These are phyloP conservation scores for Potamarius usumacintae DNA, from an alignment of 2,113 vertebrate genomes.

Conservation along the genomic window DNA sequence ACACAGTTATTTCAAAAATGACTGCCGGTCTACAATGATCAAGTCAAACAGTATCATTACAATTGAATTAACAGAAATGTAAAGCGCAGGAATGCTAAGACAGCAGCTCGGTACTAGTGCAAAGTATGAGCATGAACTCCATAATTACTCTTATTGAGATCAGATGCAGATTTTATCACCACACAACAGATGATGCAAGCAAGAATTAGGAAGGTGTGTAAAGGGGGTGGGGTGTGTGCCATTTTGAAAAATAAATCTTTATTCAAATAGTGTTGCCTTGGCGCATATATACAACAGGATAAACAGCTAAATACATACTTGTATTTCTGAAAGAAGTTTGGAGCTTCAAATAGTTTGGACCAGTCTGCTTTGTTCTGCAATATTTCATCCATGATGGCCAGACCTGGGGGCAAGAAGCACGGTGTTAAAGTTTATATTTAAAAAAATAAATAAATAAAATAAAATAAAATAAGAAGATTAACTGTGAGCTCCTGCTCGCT, in stretches of 20 bases:
- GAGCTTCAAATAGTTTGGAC: constrained; percentile 93
- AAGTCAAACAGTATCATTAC: constrained; percentile 32
- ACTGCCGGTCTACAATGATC: constrained; percentile 42
- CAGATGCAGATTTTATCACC: constrained; percentile 42
- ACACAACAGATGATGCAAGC: constrained; percentile 38
- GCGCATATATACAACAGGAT: constrained; percentile 67
- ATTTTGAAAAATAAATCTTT: constrained; percentile 53
- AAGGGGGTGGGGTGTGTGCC: constrained; percentile 31
- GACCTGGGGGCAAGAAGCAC: constrained; percentile 67
- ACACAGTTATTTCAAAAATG: constrained; percentile 42
- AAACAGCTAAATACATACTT: constrained; percentile 93
- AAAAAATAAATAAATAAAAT: constrained; percentile 8
- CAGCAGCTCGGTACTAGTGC: background rate
- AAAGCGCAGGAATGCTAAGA: background rate
- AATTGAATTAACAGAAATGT: constrained; percentile 22
- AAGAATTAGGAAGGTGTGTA: constrained; percentile 30
- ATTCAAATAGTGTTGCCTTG: constrained; percentile 63
- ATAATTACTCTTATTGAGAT: constrained; percentile 46
- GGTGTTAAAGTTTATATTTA: background rate
- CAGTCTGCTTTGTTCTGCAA: constrained; percentile 88
- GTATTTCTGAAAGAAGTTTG: constrained; percentile 95
- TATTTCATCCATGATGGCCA: constrained; percentile 89
- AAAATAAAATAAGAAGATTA: too few relatives aligned
- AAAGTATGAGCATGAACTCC: constrained; percentile 21
- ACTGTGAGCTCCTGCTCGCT: too few relatives aligned